Percentiles rank a stretch among this genome's conserved stretches.
Evolutionary conservation across 2,113 vertebrate species (phyloP).

Genomic region (Phyllostomus hastatus): DNA sequence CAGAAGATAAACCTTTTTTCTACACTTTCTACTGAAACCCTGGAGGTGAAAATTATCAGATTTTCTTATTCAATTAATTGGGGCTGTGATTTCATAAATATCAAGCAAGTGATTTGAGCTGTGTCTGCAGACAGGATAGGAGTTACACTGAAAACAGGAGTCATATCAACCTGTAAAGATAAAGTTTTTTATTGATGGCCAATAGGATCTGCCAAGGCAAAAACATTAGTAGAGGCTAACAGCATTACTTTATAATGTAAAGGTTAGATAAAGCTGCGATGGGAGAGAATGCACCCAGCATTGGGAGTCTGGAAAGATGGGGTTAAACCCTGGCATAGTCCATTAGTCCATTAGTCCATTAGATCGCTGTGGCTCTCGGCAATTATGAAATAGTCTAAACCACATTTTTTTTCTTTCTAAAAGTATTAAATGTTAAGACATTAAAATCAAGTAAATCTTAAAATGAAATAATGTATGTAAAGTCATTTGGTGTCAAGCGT

Average conservation of each 20-base stretch:
- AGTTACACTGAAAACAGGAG: not conserved
- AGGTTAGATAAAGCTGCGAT: not conserved
- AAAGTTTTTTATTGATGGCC: not conserved
- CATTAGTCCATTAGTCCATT: too few relatives aligned
- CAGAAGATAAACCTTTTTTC: not conserved
- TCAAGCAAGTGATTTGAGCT: not conserved
- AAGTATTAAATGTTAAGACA: slow-evolving; percentile 23
- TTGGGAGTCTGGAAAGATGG: not conserved
- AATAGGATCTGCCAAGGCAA: not conserved
- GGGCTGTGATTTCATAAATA: not conserved
- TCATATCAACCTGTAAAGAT: not conserved
- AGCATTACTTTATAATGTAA: not conserved
- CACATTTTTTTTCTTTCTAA: not conserved
- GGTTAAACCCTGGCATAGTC: not conserved
- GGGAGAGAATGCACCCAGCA: not conserved
- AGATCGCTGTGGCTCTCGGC: not conserved
- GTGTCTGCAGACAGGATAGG: not conserved
- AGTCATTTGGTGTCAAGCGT: not conserved
- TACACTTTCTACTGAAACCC: not conserved
- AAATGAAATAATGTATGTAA: not conserved
- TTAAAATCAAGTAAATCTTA: slow-evolving; percentile 28
- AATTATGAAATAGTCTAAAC: slow-evolving; percentile 2
- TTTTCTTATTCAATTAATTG: not conserved
- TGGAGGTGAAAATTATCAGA: not conserved
- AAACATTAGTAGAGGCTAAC: not conserved